A percentile compares a stretch with the other conserved stretches of the same genome.
phyloP scores from a whole-genome alignment of 2,797 vertebrate species.

The Sitta carolinensis region DNA sequence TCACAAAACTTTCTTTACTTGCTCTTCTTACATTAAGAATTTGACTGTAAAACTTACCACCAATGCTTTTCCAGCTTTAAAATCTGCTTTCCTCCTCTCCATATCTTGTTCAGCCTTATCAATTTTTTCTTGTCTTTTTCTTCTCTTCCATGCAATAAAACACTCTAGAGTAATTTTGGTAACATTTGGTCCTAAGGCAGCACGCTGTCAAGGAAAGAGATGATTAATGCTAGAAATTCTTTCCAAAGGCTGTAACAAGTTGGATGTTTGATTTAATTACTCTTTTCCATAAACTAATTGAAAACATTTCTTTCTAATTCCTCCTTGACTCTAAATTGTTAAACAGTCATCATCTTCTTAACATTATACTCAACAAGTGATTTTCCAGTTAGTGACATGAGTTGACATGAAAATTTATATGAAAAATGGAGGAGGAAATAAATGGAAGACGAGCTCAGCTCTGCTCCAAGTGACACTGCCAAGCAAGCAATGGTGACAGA shows the following conservation, averaged over 20 bases:
- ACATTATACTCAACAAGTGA: not conserved
- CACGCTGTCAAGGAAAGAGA: constrained; percentile 78
- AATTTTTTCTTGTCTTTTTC: constrained; percentile 97
- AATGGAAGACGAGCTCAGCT: not conserved
- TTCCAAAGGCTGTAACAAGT: not conserved
- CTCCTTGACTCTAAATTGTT: not conserved
- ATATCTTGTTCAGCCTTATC: constrained; percentile 89
- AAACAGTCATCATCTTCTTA: not conserved
- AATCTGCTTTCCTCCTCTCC: constrained; percentile 97
- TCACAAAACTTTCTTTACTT: not conserved
- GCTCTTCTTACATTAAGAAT: not conserved
- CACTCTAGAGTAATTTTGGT: constrained; percentile 97
- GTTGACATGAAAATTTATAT: accelerated
- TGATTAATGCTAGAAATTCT: not conserved
- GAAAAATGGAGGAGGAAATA: not conserved
- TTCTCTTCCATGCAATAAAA: constrained; percentile 98
- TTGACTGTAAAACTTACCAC: constrained; percentile 79
- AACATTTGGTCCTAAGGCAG: constrained; percentile 90
- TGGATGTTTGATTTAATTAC: not conserved
- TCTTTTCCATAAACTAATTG: not conserved
- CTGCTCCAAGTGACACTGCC: not conserved
- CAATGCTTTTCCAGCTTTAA: constrained; percentile 92
- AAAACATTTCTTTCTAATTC: not conserved
- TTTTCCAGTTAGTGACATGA: not conserved
- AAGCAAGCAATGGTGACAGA: not conserved